Evolutionary conservation across 2,888 invertebrate species (phyloP).

Genomic region (Synanthedon vespiformis): DNA sequence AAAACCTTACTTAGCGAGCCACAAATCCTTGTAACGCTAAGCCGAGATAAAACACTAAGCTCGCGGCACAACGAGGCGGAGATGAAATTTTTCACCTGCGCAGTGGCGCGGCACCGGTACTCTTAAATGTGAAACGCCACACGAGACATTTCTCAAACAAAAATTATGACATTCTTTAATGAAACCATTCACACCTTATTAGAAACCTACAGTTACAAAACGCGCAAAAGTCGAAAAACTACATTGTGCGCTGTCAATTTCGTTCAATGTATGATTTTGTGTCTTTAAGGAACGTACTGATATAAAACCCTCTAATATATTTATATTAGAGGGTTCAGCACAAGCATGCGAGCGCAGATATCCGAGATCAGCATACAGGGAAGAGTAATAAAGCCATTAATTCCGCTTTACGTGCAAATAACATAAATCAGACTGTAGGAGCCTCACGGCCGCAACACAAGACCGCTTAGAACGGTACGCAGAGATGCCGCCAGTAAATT

Average conservation of each 20-base stretch:
- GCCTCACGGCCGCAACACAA: constrained; percentile 54
- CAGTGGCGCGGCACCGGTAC: constrained; percentile 5
- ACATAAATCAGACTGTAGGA: constrained; percentile 58
- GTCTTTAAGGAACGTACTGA: too few species aligned
- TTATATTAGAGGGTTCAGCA: constrained; percentile 13
- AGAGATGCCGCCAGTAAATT: constrained; percentile 44
- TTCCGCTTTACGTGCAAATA: constrained; percentile 68
- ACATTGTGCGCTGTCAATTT: too few species aligned
- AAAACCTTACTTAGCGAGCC: constrained; percentile 69
- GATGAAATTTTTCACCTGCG: constrained; percentile 66
- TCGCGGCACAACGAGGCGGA: constrained; percentile 51
- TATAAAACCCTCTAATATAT: too few species aligned
- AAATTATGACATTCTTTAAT: constrained; percentile 59
- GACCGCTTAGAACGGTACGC: constrained; percentile 44
- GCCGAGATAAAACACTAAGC: constrained; percentile 69
- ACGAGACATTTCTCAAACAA: constrained; percentile 41
- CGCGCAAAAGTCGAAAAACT: too few species aligned
- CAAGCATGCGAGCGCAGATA: constrained; percentile 31
- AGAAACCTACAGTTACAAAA: neutral
- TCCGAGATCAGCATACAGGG: constrained; percentile 59
- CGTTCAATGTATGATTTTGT: too few species aligned
- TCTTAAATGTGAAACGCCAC: neutral
- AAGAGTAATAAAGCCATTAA: constrained; percentile 68
- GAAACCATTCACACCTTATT: constrained; percentile 26
- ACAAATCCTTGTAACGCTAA: constrained; percentile 69